These are phyloP conservation scores for Lepilemur septentrionalis DNA, from an alignment of 2,797 vertebrate genomes.

Conservation along the genomic window DNA sequence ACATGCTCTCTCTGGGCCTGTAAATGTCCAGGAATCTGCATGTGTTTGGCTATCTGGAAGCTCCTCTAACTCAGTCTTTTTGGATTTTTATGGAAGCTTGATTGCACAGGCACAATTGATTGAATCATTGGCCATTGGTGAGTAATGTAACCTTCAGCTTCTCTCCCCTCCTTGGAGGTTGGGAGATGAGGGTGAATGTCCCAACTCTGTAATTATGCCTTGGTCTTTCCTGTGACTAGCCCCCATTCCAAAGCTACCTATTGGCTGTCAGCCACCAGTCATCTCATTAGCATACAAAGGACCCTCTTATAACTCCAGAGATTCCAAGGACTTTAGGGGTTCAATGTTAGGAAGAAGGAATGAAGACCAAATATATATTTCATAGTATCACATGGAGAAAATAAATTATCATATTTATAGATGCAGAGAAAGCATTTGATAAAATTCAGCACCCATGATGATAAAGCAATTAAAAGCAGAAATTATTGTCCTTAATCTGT, in stretches of 20 bases:
- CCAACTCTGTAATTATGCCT: neutral
- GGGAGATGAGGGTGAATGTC: neutral
- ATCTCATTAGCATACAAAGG: neutral
- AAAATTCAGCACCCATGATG: neutral
- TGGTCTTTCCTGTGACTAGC: neutral
- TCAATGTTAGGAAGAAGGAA: neutral
- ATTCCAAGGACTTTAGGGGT: neutral
- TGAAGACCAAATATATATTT: neutral
- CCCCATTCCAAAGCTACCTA: neutral
- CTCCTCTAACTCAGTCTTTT: neutral
- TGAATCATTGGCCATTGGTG: neutral
- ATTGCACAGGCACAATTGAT: neutral
- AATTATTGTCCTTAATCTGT: neutral
- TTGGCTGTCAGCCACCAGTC: neutral
- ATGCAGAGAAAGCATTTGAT: neutral
- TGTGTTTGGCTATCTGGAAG: neutral
- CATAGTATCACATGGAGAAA: neutral
- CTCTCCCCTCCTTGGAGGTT: neutral
- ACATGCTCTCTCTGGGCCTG: neutral
- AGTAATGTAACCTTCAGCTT: neutral
- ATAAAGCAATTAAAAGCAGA: slow-evolving; percentile 18
- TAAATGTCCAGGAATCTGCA: neutral
- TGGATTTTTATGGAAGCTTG: neutral
- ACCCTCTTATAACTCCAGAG: neutral
- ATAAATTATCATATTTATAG: slow-evolving; percentile 20